phyloP scores from a whole-genome alignment of 2,113 vertebrate genomes.

The Eleginops maclovinus region DNA sequence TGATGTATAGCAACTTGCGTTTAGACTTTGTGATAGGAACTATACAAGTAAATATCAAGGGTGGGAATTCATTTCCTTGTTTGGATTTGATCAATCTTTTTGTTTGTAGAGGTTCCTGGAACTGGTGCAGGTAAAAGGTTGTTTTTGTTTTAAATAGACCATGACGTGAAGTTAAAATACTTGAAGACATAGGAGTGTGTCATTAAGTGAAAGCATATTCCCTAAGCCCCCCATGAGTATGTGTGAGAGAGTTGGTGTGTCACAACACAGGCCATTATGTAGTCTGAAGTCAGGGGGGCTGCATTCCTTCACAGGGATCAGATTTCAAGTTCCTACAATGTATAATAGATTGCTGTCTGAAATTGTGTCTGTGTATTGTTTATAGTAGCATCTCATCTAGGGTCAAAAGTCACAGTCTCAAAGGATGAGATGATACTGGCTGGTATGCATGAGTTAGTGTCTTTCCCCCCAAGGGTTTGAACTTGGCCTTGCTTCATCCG shows the following conservation, averaged over 20 bases:
- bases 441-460: constrained; percentile 54
- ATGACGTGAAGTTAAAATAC: constrained; percentile 7
- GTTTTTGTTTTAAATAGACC: neutral
- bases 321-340: constrained; percentile 60
- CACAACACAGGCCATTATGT: constrained; percentile 66
- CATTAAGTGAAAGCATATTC: constrained; percentile 59
- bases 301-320: constrained; percentile 70
- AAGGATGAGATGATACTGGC: constrained; percentile 38
- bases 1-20: neutral
- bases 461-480: constrained; percentile 29
- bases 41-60: neutral
- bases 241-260: constrained; percentile 48
- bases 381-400: constrained; percentile 27
- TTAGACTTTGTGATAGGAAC: constrained; percentile 4
- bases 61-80: neutral
- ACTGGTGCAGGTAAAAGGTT: neutral
- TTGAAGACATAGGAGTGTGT: constrained; percentile 13
- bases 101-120: neutral
- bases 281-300: constrained; percentile 50
- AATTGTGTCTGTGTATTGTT: constrained; percentile 57
- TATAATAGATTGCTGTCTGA: constrained; percentile 42
- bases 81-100: constrained; percentile 2
- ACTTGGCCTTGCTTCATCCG: constrained; percentile 31
- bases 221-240: constrained; percentile 47
- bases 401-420: constrained; percentile 63